Conservation (phyloP, 2,797 vertebrate genomes). For the Acanthurus tractus region DNA sequence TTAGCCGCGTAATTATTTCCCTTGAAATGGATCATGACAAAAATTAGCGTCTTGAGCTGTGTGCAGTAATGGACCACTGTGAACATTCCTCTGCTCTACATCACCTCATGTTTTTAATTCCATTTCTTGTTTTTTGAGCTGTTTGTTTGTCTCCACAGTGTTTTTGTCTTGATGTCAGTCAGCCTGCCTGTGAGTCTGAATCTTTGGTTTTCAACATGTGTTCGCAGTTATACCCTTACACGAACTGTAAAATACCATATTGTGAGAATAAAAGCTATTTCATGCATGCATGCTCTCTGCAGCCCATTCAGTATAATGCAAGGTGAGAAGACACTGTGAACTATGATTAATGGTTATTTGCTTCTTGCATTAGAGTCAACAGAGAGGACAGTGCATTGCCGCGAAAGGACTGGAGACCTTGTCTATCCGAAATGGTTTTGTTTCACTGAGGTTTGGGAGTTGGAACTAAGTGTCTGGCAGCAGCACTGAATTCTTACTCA, state of each 20-base stretch:
- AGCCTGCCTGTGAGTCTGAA: neutral
- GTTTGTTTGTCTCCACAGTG: neutral
- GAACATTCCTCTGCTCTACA: constrained; percentile 29
- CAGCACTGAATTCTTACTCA: constrained; percentile 69
- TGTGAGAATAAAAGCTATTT: constrained; percentile 65
- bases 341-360: constrained; percentile 78
- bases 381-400: constrained; percentile 54
- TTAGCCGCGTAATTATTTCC: constrained; percentile 80
- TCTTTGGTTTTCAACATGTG: constrained; percentile 6
- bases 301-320: constrained; percentile 48
- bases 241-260: constrained; percentile 27
- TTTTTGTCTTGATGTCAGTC: neutral
- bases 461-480: constrained; percentile 67
- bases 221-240: constrained; percentile 21
- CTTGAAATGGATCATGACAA: constrained; percentile 75
- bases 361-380: constrained; percentile 62
- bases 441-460: constrained; percentile 66
- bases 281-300: constrained; percentile 54
- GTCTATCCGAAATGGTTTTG: constrained; percentile 61
- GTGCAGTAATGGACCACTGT: constrained; percentile 46
- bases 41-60: constrained; percentile 60
- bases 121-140: neutral
- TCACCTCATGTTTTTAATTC: neutral
- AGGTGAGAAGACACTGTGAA: constrained; percentile 54
- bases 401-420: constrained; percentile 45